phyloP scores from a whole-genome alignment of 2,888 invertebrate genomes.

The Agrilus cyanescens region DNA sequence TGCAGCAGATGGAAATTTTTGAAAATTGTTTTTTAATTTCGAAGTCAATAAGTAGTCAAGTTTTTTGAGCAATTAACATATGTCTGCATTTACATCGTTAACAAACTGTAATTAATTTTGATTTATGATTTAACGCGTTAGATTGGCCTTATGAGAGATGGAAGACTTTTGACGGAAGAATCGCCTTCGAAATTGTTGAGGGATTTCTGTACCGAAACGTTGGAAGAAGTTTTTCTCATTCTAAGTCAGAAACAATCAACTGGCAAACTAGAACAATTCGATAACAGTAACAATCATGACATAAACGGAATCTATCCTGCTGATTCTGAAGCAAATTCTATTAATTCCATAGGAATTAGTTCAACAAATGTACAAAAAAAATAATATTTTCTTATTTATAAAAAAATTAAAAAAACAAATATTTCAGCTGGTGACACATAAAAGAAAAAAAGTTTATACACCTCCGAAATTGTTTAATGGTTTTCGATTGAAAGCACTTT shows the following conservation, averaged over 20 bases:
- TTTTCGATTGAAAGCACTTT: conserved; percentile 19
- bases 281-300: conserved; percentile 15
- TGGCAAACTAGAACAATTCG: conserved; percentile 21
- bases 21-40: no score
- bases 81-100: neutral
- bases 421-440: conserved; percentile 2
- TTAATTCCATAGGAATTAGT: conserved; percentile 4
- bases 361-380: conserved; percentile 13
- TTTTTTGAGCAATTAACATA: no score
- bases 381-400: neutral
- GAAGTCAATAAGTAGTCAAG: no score
- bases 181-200: conserved; percentile 61
- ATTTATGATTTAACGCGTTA: no score
- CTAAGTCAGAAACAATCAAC: conserved; percentile 54
- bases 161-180: conserved; percentile 74
- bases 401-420: conserved; percentile 6
- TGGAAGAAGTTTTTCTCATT: conserved; percentile 82
- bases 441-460: neutral
- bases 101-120: neutral
- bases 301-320: conserved; percentile 3
- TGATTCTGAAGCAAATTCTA: neutral
- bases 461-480: conserved; percentile 11
- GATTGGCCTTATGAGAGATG: conserved; percentile 85
- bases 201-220: conserved; percentile 54
- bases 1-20: no score